Evolutionary conservation across 2,888 invertebrate species (phyloP).

Genomic region (Timema cristinae): DNA sequence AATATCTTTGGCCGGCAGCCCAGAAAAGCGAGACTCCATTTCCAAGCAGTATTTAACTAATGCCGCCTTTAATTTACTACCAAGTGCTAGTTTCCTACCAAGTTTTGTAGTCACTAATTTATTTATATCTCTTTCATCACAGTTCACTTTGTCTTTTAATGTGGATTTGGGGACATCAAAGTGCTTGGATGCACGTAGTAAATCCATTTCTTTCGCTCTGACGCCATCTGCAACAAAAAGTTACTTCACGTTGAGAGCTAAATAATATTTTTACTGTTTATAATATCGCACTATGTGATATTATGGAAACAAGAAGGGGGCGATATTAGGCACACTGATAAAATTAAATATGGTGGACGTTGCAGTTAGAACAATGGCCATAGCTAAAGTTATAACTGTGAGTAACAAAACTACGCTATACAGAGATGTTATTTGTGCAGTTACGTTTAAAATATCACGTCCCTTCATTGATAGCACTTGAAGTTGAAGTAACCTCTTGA

Average conservation of each 20-base stretch:
- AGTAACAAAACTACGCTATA: too few relatives aligned
- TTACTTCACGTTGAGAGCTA: too few relatives aligned
- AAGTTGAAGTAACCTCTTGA: too few relatives aligned
- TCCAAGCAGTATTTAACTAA: background rate
- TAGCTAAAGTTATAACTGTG: too few relatives aligned
- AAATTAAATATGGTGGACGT: background rate
- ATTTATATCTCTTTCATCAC: slow-evolving; percentile 7
- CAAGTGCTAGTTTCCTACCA: background rate
- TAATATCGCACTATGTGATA: background rate
- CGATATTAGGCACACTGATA: slow-evolving; percentile 1
- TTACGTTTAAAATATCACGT: too few relatives aligned
- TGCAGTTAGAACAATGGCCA: too few relatives aligned
- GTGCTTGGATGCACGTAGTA: background rate
- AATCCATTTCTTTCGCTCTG: background rate
- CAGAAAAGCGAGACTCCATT: slow-evolving; percentile 1
- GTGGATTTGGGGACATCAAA: slow-evolving; percentile 7
- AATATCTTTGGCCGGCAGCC: background rate
- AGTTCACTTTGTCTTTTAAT: background rate
- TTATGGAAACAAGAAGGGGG: background rate
- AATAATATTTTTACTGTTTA: too few relatives aligned
- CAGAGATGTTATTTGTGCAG: too few relatives aligned
- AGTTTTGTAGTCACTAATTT: background rate
- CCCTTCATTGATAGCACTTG: too few relatives aligned
- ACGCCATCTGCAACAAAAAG: background rate
- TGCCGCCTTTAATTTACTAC: background rate